A percentile compares a stretch with the other conserved stretches of the same genome.
phyloP scores from a whole-genome alignment of 2,797 vertebrate species.

The Hapalemur alaotrensis region DNA sequence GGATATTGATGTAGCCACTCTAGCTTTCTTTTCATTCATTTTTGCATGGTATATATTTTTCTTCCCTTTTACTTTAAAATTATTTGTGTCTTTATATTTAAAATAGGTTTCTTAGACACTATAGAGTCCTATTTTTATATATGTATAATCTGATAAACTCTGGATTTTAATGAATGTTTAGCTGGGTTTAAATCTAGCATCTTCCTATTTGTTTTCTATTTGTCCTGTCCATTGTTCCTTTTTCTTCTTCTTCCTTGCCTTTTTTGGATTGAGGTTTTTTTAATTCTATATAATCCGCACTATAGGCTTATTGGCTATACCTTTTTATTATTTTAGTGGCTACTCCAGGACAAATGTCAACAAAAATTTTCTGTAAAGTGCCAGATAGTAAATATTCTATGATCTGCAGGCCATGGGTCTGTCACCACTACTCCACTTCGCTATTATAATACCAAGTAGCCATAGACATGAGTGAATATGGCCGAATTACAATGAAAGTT shows the following conservation, averaged over 20 bases:
- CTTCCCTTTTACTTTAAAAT: slow-evolving; percentile 30
- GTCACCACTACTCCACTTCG: background rate
- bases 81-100: slow-evolving; percentile 25
- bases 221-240: background rate
- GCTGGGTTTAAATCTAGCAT: background rate
- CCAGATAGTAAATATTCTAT: background rate
- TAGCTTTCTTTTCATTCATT: background rate
- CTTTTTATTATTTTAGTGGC: background rate
- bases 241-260: background rate
- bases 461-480: background rate
- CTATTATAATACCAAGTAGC: slow-evolving; percentile 13
- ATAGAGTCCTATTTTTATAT: background rate
- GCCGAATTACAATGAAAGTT: background rate
- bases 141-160: background rate
- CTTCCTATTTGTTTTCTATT: slow-evolving; percentile 10
- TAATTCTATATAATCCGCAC: background rate
- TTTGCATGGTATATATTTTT: background rate
- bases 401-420: background rate
- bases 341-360: background rate
- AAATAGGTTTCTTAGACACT: background rate
- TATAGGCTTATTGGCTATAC: background rate
- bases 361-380: background rate
- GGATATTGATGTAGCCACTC: background rate
- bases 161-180: background rate
- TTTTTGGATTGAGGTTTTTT: background rate